phyloP scores from a whole-genome alignment of 2,888 invertebrate species.

The Cordilura impudica region DNA sequence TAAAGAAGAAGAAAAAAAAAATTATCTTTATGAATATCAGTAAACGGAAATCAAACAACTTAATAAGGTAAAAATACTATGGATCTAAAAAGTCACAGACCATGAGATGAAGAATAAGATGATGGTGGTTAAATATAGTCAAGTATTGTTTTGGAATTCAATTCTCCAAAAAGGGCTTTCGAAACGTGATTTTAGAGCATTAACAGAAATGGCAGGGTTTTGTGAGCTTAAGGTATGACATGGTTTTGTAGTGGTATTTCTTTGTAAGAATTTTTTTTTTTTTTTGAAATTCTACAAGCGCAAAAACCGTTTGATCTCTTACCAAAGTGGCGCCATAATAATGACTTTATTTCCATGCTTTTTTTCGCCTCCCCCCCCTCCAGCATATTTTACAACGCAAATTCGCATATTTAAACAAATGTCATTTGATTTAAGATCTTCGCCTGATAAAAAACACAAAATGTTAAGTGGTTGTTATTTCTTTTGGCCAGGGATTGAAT shows the following conservation, averaged over 20 bases:
- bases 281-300: constrained; percentile 27
- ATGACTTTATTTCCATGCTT: constrained; percentile 57
- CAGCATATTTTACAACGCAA: constrained; percentile 16
- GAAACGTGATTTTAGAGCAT: constrained; percentile 48
- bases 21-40: constrained; percentile 68
- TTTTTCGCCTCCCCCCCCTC: neutral
- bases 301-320: constrained; percentile 59
- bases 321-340: constrained; percentile 60
- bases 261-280: constrained; percentile 15
- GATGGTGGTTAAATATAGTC: neutral
- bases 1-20: constrained; percentile 1
- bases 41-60: constrained; percentile 66
- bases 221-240: constrained; percentile 33
- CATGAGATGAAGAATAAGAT: neutral
- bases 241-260: constrained; percentile 9
- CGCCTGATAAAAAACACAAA: constrained; percentile 48
- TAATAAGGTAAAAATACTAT: constrained; percentile 61
- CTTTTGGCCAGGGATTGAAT: neutral
- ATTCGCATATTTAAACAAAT: constrained; percentile 53
- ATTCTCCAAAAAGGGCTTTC: constrained; percentile 52
- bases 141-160: neutral
- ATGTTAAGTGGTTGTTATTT: constrained; percentile 40
- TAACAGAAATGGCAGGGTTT: constrained; percentile 5
- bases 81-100: neutral
- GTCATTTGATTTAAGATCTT: constrained; percentile 63